Base-by-base conservation (phyloP, 2,888 invertebrate species). In the Scrobipalpa costella region DNA sequence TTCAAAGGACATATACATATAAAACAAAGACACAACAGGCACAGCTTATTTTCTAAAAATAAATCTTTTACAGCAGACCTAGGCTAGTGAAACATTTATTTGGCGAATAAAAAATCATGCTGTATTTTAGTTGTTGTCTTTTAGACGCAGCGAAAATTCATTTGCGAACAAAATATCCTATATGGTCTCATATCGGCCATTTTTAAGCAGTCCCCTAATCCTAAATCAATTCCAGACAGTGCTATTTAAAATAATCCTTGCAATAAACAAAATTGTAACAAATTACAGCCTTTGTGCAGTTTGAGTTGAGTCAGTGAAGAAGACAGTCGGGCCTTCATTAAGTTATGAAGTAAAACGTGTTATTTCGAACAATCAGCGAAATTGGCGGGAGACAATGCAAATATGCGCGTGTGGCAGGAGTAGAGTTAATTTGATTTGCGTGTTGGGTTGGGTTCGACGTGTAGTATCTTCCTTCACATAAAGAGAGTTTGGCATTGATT, bases 281-380 rank as follows among this genome's bases (percentile, higher is more conserved):
- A 19, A 40, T 58, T 33, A 33, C 57, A 21, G 9, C 8, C 8
- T 33, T 57, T 49, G 19, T 49, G 7, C 17, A 49, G 49, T 52
- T 52, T 52, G 38, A 17, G 38, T 5, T 58, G 5, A 36, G 38
- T 15, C 57, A 58, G 19, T 58, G 21, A 44, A 44, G n/a, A 34
- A 44, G 44, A 44, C 44, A 47, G 57, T 61, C 58, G 55, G 34
- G 17, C 60, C 52, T 55, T 61, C 57, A 64, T 61, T 61, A 58
- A 49, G 47, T 50, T 64, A 47, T 57, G 61, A n/a, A 63, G 55
- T 44, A 65, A 64, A 50, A 36, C 19, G 33, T 38, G 61, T 67
- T 68, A 70, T 70, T 70, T 66, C 36, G 57, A 65, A 61, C 62
- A 68, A 69, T 68, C 68, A 66, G 63, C 44, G 34, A 66, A 69